Percentiles rank a stretch among this genome's conserved stretches.
phyloP scores from a whole-genome alignment of 1,140 invertebrate genomes.

The Samia ricini region DNA sequence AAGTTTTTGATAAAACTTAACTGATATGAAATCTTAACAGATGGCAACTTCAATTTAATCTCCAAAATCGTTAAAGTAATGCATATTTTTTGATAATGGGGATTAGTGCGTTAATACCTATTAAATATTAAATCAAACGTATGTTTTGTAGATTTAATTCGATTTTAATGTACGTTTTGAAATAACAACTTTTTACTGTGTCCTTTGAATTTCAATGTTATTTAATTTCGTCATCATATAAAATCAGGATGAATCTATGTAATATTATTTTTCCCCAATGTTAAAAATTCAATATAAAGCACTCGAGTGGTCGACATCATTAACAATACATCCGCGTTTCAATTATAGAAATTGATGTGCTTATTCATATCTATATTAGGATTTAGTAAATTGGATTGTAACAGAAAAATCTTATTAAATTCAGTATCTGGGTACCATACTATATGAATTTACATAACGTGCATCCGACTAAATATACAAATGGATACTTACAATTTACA shows the following conservation, averaged over 20 bases:
- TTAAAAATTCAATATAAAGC: too few species aligned
- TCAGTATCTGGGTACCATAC: background rate
- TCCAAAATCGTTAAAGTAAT: constrained; percentile 13
- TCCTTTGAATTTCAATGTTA: background rate
- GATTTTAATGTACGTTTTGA: too few species aligned
- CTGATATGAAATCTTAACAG: constrained; percentile 62
- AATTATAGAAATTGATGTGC: background rate
- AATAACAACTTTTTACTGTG: background rate
- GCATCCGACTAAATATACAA: background rate
- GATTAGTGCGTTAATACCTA: background rate
- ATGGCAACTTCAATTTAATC: constrained; percentile 34
- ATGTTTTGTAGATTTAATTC: too few species aligned
- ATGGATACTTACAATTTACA: background rate
- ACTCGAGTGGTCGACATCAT: background rate
- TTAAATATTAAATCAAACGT: background rate
- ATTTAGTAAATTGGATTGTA: background rate
- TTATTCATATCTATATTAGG: constrained; percentile 3
- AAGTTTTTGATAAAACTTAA: constrained; percentile 72
- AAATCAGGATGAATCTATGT: background rate
- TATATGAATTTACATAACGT: background rate
- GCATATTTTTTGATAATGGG: background rate
- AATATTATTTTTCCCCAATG: background rate
- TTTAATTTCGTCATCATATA: background rate
- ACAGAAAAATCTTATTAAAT: background rate
- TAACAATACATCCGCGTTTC: background rate